Conservation (phyloP, 2,113 vertebrate genomes). For the Dromas ardeola region DNA sequence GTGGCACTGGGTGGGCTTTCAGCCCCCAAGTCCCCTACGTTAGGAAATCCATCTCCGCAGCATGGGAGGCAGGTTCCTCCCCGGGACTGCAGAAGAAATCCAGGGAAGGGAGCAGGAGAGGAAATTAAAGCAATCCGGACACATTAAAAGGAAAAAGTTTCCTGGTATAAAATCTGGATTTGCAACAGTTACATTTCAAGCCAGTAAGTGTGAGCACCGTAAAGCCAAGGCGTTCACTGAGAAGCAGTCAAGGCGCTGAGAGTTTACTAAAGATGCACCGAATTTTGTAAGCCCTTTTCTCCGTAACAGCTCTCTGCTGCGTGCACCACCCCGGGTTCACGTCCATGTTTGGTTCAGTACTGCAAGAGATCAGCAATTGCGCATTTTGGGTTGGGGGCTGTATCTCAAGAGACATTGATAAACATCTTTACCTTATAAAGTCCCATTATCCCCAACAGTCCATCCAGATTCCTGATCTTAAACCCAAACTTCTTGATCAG, state of each 20-base stretch:
- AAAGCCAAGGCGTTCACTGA: neutral
- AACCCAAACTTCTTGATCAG: fast-evolving
- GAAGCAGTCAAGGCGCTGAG: neutral
- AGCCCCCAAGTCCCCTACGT: fast-evolving
- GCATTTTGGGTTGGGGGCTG: fast-evolving
- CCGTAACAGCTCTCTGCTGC: neutral
- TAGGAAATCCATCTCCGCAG: no score
- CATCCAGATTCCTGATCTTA: neutral
- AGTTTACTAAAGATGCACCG: no score
- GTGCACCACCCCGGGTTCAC: fast-evolving
- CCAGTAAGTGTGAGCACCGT: neutral
- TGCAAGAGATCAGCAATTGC: neutral
- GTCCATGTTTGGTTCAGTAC: fast-evolving
- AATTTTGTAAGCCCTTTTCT: neutral
- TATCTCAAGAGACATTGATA: fast-evolving
- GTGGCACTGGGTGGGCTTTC: no score
- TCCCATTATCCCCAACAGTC: fast-evolving
- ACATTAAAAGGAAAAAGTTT: neutral
- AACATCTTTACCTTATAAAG: neutral
- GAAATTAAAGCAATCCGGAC: neutral
- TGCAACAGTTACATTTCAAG: neutral
- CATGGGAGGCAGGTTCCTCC: neutral
- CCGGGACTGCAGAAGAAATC: fast-evolving
- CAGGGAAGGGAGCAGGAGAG: neutral
- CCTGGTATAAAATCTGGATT: neutral